phyloP scores from a whole-genome alignment of 2,797 vertebrate genomes.

The Molossus molossus region DNA sequence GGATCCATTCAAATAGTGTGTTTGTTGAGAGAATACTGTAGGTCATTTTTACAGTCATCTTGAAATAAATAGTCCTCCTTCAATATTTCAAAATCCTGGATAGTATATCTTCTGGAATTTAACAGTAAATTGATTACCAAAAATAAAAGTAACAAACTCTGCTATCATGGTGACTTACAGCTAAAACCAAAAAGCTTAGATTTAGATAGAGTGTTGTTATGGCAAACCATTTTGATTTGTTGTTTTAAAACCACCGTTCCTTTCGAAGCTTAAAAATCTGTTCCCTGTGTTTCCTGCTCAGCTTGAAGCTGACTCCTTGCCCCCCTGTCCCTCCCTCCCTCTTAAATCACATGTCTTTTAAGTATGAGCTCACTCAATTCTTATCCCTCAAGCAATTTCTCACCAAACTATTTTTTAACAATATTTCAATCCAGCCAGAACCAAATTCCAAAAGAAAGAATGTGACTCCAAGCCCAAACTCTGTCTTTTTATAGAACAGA shows the following conservation, averaged over 20 bases:
- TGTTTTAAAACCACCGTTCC: slow-evolving; percentile 74
- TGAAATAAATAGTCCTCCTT: slow-evolving; percentile 40
- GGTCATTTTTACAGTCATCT: not conserved
- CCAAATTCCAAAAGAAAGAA: slow-evolving; percentile 78
- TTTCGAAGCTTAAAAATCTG: slow-evolving; percentile 31
- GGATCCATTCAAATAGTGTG: not conserved
- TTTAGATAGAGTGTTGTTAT: slow-evolving; percentile 21
- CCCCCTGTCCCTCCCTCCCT: not conserved
- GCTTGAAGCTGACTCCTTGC: not conserved
- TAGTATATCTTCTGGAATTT: slow-evolving; percentile 71
- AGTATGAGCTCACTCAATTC: slow-evolving; percentile 69
- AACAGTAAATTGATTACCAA: slow-evolving; percentile 78
- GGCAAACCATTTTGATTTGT: slow-evolving; percentile 66
- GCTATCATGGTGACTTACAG: slow-evolving; percentile 77
- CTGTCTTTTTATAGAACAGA: slow-evolving; percentile 80
- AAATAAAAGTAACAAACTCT: slow-evolving; percentile 70
- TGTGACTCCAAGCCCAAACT: slow-evolving; percentile 62
- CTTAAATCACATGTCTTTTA: slow-evolving; percentile 29
- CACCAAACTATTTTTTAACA: slow-evolving; percentile 73
- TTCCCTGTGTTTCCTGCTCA: slow-evolving; percentile 12
- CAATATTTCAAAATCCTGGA: slow-evolving; percentile 67
- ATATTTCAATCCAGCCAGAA: slow-evolving; percentile 73
- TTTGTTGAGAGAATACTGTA: not conserved
- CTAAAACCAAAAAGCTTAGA: slow-evolving; percentile 82
- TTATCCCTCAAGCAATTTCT: slow-evolving; percentile 71